These are phyloP conservation scores for Lagothrix lagotricha DNA, from an alignment of 2,797 vertebrate genomes.

Conservation along the genomic window DNA sequence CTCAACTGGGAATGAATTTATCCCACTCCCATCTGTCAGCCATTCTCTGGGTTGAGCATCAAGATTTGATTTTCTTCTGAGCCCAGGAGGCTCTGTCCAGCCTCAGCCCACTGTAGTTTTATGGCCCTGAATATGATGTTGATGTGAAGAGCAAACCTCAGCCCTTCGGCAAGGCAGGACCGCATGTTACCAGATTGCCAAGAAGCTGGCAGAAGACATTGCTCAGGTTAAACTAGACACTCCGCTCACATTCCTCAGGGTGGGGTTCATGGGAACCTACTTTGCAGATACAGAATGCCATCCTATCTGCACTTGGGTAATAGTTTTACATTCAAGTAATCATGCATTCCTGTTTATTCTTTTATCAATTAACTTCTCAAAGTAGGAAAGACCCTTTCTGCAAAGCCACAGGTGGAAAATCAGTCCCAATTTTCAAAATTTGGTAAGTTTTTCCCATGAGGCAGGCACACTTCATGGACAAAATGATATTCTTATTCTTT, in stretches of 20 bases:
- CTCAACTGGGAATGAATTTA: too few species aligned
- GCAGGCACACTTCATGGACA: neutral
- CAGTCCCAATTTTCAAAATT: neutral
- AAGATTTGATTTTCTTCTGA: neutral
- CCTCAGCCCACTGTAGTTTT: neutral
- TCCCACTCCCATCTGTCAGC: neutral
- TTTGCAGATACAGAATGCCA: neutral
- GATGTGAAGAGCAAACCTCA: neutral
- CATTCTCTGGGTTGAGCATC: neutral
- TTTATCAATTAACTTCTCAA: neutral
- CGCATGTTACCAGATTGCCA: accelerated
- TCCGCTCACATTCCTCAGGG: accelerated
- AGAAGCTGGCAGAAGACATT: neutral
- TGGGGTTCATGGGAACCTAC: accelerated
- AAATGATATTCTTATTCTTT: neutral
- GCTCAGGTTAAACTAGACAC: neutral
- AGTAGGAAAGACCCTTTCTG: neutral
- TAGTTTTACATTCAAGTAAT: neutral
- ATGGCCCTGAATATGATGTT: accelerated
- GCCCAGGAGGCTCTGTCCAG: neutral
- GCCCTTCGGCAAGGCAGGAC: accelerated
- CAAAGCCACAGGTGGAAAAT: neutral
- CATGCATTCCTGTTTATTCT: neutral
- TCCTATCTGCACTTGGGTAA: neutral
- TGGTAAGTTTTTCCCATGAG: neutral